Evolutionary conservation across 2,797 vertebrate species (phyloP), one percentile per base, ranked within the genome.

Genomic region (Gymnothorax javanicus): DNA sequence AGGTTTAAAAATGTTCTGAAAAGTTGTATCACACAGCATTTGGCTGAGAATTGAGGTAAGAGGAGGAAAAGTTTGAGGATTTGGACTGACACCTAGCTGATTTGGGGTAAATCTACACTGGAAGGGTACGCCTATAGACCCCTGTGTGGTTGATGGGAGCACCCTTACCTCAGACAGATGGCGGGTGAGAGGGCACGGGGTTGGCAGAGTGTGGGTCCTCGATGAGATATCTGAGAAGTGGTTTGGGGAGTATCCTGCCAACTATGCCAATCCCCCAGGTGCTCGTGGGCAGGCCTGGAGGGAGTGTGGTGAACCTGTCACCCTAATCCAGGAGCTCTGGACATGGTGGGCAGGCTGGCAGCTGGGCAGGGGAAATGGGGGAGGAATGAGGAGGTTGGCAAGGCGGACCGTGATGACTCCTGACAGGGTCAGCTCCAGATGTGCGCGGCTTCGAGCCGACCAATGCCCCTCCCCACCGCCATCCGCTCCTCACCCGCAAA

Each of bases 401-500:
- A 3, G 2, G 43, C 84, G 69, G 43, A 50, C 15, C 2, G 64
- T 33, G 84, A 77, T 81, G 27, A 60, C 73, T 86, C 25, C 57
- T 59, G 71, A 79, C 85, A 81, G 84, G 2, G 69, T 54, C 67
- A 57, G 84, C 50, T 85, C 67, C 85, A 86, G 85, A 86, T 86
- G 85, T 75, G 85, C 12, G 71, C 7, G 75, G 73, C 75, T 77
- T 17, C n/a, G 33, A 27, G 75, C 57, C 27, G 57, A 86, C 27
- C 73, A 23, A 11, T 59, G 12, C 83, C 60, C 60, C 64, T 52
- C 27, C 50, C 9, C 20, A 6, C 60, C 71, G 11, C 54, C 62
- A 73, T 86, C 85, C 85, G 33, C 73, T 33, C 17, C 54, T 79
- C 57, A 8, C 52, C 56, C 8, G 54, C 67, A 25, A 33, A 27